Evolutionary conservation across 2,888 invertebrate genomes (phyloP).

Genomic region (Athripsodes cinereus): DNA sequence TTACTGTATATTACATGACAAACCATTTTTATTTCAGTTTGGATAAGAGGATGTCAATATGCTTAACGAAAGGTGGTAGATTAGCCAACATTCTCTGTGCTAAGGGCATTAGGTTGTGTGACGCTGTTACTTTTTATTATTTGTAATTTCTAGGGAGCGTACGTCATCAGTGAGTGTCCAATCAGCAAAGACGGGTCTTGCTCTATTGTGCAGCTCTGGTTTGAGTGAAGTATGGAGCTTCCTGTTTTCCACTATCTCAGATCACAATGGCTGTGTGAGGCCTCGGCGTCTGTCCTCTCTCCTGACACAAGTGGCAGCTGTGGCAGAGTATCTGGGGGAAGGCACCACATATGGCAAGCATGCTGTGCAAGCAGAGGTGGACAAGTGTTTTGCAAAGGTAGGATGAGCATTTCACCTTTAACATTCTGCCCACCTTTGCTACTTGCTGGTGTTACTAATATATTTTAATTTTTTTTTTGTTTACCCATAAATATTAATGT

Average conservation of each 20-base stretch:
- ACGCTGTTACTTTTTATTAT: too few relatives aligned
- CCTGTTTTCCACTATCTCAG: constrained; percentile 63
- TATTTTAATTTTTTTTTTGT: not conserved
- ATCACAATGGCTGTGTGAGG: constrained; percentile 70
- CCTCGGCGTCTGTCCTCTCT: constrained; percentile 56
- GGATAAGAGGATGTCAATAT: too few relatives aligned
- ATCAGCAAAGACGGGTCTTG: constrained; percentile 62
- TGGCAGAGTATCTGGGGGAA: constrained; percentile 58
- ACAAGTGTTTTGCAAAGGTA: constrained; percentile 68
- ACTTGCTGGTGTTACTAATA: too few relatives aligned
- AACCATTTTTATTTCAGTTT: too few relatives aligned
- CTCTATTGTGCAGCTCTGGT: constrained; percentile 59
- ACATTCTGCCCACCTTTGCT: too few relatives aligned
- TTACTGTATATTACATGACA: too few relatives aligned
- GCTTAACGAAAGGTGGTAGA: too few relatives aligned
- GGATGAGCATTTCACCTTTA: not conserved
- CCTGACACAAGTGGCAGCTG: constrained; percentile 55
- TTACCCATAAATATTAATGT: too few relatives aligned
- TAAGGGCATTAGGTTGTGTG: too few relatives aligned
- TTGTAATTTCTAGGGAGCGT: constrained; percentile 46
- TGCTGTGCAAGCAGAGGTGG: constrained; percentile 58
- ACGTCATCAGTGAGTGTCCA: constrained; percentile 58
- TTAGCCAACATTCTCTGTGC: too few relatives aligned
- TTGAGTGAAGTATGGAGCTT: constrained; percentile 59
- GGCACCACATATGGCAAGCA: constrained; percentile 56